Percentiles rank a stretch among this genome's conserved stretches.
Evolutionary conservation across 2,888 invertebrate species (phyloP).

Genomic region (Ennomos erosarius): DNA sequence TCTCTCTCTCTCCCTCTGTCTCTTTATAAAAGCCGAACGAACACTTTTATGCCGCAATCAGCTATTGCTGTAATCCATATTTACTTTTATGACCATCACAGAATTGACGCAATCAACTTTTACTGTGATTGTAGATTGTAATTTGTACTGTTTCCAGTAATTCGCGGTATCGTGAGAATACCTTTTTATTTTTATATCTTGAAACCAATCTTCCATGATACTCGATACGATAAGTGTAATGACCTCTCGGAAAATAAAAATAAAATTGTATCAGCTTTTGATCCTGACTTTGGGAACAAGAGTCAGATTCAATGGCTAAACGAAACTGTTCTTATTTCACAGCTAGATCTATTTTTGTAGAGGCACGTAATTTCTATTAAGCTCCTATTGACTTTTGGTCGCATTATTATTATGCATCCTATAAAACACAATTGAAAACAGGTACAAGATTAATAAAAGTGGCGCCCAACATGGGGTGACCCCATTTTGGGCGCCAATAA

Average conservation of each 20-base stretch:
- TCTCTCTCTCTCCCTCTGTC: no score
- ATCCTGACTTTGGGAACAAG: no score
- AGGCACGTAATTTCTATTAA: no score
- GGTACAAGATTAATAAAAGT: no score
- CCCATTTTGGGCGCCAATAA: no score
- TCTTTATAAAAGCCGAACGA: not conserved
- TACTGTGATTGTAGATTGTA: constrained; percentile 27
- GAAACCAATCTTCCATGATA: constrained; percentile 18
- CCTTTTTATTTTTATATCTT: constrained; percentile 14
- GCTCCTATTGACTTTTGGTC: no score
- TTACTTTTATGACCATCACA: constrained; percentile 51
- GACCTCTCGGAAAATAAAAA: constrained; percentile 18
- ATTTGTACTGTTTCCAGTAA: constrained; percentile 14
- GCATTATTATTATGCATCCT: no score
- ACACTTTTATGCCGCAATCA: not conserved
- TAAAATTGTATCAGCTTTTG: constrained; percentile 20
- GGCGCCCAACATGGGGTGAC: no score
- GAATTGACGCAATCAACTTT: constrained; percentile 53
- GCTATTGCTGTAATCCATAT: constrained; percentile 24
- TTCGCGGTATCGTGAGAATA: constrained; percentile 6
- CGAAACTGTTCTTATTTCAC: not conserved
- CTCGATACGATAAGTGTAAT: constrained; percentile 23
- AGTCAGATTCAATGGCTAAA: not conserved
- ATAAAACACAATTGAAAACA: no score
- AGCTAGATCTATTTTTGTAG: no score